Percentiles rank a stretch among this genome's conserved stretches.
Conservation (phyloP, 2,113 vertebrate genomes). For the Psephotus haematonotus region DNA sequence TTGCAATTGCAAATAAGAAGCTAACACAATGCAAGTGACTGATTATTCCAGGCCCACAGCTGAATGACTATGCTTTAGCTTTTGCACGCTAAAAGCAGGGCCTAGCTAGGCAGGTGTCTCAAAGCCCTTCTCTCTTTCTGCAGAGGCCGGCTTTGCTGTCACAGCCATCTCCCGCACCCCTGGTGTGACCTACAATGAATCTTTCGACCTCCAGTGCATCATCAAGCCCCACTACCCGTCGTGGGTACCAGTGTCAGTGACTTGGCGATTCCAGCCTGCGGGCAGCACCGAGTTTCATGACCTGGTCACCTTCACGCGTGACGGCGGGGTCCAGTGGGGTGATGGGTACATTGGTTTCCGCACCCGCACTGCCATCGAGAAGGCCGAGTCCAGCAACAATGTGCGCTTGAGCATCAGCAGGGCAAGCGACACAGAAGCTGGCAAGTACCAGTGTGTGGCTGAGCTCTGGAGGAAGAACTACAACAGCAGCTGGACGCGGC, state of each 20-base stretch:
- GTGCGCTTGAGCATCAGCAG: slow-evolving; percentile 91
- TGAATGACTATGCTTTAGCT: neutral
- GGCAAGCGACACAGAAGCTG: slow-evolving; percentile 89
- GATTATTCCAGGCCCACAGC: neutral
- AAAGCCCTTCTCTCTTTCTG: neutral
- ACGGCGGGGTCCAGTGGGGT: slow-evolving; percentile 93
- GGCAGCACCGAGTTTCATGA: slow-evolving; percentile 83
- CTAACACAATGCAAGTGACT: fast-evolving
- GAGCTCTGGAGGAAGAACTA: slow-evolving; percentile 91
- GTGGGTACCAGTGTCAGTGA: slow-evolving; percentile 88
- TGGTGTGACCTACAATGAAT: slow-evolving; percentile 88
- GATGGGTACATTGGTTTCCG: slow-evolving; percentile 82
- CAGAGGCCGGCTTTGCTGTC: slow-evolving; percentile 91
- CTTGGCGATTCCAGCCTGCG: slow-evolving; percentile 91
- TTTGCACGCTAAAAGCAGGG: neutral
- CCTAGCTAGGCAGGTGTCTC: neutral
- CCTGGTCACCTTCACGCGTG: slow-evolving; percentile 91
- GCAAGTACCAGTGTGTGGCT: slow-evolving; percentile 94
- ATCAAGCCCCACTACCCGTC: slow-evolving; percentile 92
- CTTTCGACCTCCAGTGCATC: slow-evolving; percentile 94
- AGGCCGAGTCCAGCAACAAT: slow-evolving; percentile 89
- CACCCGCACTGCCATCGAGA: slow-evolving; percentile 90
- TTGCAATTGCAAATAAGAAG: neutral
- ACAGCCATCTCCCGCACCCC: slow-evolving; percentile 95
- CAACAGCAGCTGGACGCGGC: slow-evolving; percentile 87